phyloP scores from a whole-genome alignment of 92 coral and sea anemone genomes.

The Zoanthus sociatus region DNA sequence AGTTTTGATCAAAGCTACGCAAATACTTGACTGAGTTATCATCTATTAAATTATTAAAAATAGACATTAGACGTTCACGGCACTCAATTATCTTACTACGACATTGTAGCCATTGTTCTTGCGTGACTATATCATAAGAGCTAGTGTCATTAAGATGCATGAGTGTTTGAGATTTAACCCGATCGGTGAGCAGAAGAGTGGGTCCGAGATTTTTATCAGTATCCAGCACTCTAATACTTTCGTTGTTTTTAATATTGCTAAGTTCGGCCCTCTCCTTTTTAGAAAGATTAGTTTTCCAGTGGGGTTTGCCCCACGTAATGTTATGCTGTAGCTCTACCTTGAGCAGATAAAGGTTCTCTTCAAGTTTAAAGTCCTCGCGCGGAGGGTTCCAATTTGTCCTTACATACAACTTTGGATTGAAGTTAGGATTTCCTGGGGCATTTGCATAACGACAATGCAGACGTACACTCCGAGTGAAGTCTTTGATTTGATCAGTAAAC shows the following conservation, averaged over 20 bases:
- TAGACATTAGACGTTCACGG: background rate
- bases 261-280: background rate
- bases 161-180: background rate
- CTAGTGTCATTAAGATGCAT: background rate
- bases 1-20: background rate
- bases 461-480: background rate
- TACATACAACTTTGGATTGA: no score
- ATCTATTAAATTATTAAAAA: background rate
- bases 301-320: background rate
- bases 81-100: background rate
- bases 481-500: slow-evolving; percentile 11
- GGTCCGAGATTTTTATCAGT: background rate
- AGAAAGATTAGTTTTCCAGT: background rate
- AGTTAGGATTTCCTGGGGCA: no score
- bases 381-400: no score
- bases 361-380: background rate
- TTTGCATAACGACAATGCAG: no score
- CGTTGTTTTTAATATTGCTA: background rate
- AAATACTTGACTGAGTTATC: slow-evolving; percentile 2
- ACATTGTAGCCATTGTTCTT: background rate
- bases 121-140: background rate
- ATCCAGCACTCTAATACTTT: background rate
- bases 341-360: background rate
- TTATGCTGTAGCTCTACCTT: background rate
- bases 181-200: background rate